These are phyloP conservation scores for Achlya flavicornis DNA, from an alignment of 2,888 invertebrate genomes.

Conservation along the genomic window DNA sequence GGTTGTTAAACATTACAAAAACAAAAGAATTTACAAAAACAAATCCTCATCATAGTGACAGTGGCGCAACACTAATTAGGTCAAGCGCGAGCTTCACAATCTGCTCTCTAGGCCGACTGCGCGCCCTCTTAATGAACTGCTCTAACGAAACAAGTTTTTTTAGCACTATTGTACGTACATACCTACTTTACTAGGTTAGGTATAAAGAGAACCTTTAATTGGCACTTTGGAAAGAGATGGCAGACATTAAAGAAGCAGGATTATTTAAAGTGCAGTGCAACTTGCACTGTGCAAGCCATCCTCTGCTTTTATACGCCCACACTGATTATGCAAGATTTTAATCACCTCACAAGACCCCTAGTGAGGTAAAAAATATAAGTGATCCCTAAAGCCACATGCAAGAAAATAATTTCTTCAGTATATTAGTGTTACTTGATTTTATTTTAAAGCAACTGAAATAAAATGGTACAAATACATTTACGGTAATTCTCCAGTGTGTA, in stretches of 20 bases:
- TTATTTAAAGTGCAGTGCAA: neutral
- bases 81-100: slow-evolving; percentile 70
- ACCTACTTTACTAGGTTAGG: slow-evolving; percentile 24
- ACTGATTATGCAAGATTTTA: slow-evolving; percentile 2
- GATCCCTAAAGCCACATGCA: neutral
- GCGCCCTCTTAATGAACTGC: slow-evolving; percentile 73
- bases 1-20: slow-evolving; percentile 43
- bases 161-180: slow-evolving; percentile 52
- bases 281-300: too few relatives aligned
- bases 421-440: neutral
- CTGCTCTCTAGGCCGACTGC: slow-evolving; percentile 57
- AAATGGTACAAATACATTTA: neutral
- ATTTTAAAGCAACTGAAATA: neutral
- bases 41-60: slow-evolving; percentile 63
- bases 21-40: slow-evolving; percentile 60
- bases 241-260: neutral
- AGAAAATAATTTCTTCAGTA: neutral
- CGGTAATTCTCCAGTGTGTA: neutral
- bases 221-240: neutral
- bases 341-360: neutral
- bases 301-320: neutral
- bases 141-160: slow-evolving; percentile 73
- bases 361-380: neutral
- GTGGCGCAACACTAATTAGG: slow-evolving; percentile 68
- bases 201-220: slow-evolving; percentile 23